A percentile compares a stretch with the other conserved stretches of the same genome.
These are phyloP conservation scores for Engraulis encrasicolus DNA, from an alignment of 2,113 vertebrate species.

Conservation along the genomic window DNA sequence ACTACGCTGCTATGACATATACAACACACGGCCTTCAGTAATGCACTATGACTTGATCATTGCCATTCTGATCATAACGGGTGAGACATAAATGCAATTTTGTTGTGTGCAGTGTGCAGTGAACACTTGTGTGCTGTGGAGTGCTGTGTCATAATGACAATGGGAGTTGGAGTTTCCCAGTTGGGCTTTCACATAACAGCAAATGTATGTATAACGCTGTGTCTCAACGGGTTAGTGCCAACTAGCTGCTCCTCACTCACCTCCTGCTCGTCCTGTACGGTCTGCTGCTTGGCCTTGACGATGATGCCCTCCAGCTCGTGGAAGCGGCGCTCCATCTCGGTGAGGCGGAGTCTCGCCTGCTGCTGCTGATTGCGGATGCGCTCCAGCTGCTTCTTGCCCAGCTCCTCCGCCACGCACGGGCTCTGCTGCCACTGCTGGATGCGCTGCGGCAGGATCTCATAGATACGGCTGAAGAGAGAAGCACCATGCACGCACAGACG, in stretches of 20 bases:
- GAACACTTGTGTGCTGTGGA: too few species aligned
- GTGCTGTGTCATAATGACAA: too few species aligned
- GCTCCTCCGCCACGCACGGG: conserved; percentile 92
- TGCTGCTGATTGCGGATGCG: conserved; percentile 92
- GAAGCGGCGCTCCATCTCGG: conserved; percentile 94
- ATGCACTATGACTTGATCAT: too few species aligned
- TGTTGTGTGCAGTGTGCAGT: too few species aligned
- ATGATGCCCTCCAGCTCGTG: conserved; percentile 93
- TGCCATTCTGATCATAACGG: too few species aligned
- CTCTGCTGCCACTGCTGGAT: conserved; percentile 98
- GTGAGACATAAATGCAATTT: too few species aligned
- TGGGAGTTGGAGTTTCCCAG: too few species aligned
- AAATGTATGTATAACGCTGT: too few species aligned
- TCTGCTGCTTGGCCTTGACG: conserved; percentile 92
- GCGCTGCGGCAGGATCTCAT: conserved; percentile 94
- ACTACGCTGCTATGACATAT: too few species aligned
- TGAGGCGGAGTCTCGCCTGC: conserved; percentile 86
- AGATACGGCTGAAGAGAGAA: conserved; percentile 82
- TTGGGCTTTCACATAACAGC: too few species aligned
- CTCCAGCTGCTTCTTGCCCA: conserved; percentile 92
- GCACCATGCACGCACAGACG: not conserved
- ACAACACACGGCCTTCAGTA: too few species aligned
- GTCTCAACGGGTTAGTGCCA: too few species aligned
- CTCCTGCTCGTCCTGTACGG: conserved; percentile 92
- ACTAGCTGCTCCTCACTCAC: conserved; percentile 63